Evolutionary conservation across 2,888 invertebrate species (phyloP).

Genomic region (Mactromeris polynyma): DNA sequence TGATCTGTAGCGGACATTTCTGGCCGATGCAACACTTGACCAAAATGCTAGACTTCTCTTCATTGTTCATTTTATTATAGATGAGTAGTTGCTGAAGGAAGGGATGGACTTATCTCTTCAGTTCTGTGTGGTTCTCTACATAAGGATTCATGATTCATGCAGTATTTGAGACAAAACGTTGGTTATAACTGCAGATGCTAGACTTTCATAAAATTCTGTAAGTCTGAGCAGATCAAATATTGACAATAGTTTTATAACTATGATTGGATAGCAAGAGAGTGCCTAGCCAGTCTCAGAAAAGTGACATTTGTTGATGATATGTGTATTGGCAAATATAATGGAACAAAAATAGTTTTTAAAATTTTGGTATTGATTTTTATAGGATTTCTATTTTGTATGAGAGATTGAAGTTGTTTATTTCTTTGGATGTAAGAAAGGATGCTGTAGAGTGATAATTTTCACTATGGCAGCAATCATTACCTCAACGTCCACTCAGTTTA

Average conservation of each 20-base stretch:
- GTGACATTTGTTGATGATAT: conserved; percentile 4
- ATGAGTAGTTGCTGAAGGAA: no score
- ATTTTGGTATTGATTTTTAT: not conserved
- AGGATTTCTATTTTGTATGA: not conserved
- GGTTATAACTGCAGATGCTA: no score
- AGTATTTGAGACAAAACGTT: not conserved
- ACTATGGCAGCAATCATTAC: conserved; percentile 72
- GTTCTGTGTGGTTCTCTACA: not conserved
- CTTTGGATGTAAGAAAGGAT: not conserved
- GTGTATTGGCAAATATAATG: not conserved
- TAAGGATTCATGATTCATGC: not conserved
- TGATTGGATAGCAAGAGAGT: not conserved
- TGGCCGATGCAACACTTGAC: no score
- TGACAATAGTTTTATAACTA: not conserved
- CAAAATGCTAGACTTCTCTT: not conserved
- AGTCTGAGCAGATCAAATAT: not conserved
- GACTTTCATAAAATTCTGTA: not conserved
- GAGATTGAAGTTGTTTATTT: not conserved
- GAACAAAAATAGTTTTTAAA: not conserved
- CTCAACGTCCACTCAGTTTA: conserved; percentile 74
- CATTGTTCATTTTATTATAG: not conserved
- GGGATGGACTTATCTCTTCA: no score
- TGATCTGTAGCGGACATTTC: no score
- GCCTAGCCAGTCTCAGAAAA: not conserved
- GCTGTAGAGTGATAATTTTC: not conserved